Percentiles rank a stretch among this genome's conserved stretches.
phyloP scores from a whole-genome alignment of 2,888 invertebrate genomes.

The Pyralis farinalis region DNA sequence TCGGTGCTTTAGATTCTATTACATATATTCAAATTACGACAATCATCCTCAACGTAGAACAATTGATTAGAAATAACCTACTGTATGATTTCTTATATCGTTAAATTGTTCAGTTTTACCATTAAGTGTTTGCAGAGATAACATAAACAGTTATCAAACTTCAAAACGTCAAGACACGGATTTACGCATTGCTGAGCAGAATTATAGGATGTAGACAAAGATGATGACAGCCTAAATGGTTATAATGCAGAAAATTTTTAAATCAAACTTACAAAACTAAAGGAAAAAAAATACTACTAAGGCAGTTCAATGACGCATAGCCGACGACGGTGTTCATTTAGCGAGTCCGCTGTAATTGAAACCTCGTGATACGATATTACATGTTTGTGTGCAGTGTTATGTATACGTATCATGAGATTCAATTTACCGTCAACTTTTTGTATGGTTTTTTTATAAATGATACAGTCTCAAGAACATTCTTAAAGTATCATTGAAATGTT shows the following conservation, averaged over 20 bases:
- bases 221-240: neutral
- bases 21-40: too few relatives aligned
- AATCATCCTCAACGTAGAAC: too few relatives aligned
- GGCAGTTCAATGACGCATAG: conserved; percentile 22
- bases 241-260: neutral
- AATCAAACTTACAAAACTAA: neutral
- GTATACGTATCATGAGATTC: neutral
- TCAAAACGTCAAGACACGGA: too few relatives aligned
- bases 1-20: too few relatives aligned
- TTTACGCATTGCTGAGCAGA: too few relatives aligned
- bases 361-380: conserved; percentile 60
- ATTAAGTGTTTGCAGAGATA: too few relatives aligned
- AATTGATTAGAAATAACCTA: too few relatives aligned
- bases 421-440: neutral
- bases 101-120: too few relatives aligned
- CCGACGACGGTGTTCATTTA: conserved; percentile 43
- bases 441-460: neutral
- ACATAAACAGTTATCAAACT: too few relatives aligned
- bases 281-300: neutral
- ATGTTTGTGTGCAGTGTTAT: conserved; percentile 1
- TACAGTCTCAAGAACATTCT: neutral
- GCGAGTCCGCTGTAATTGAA: conserved; percentile 65
- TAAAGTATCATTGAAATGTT: neutral
- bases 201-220: too few relatives aligned
- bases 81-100: too few relatives aligned